Conservation (phyloP, 2,797 vertebrate genomes). For the Myiotriccus ornatus region DNA sequence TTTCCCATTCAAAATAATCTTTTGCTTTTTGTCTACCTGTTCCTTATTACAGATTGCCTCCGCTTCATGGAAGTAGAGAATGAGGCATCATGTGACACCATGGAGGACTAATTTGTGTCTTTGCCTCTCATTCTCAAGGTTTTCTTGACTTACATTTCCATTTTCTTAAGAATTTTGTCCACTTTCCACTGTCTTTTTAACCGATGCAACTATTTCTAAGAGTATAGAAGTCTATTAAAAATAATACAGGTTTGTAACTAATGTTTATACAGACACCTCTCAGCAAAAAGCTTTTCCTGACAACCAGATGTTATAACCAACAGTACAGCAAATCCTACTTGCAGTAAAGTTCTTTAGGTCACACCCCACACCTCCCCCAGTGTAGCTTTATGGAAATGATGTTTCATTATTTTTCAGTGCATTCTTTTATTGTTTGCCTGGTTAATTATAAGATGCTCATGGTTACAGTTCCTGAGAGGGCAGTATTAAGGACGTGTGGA, state of each 20-base stretch:
- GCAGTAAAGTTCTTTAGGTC: background rate
- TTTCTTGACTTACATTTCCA: background rate
- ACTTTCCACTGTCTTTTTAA: background rate
- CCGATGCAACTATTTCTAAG: background rate
- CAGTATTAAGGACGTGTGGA: background rate
- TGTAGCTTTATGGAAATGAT: background rate
- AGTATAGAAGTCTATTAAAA: background rate
- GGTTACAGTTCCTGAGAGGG: background rate
- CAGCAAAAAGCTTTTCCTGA: background rate
- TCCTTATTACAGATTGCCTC: background rate
- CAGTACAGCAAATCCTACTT: background rate
- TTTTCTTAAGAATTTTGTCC: background rate
- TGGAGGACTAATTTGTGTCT: background rate
- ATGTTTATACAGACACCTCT: background rate
- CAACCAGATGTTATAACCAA: background rate
- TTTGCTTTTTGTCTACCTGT: background rate
- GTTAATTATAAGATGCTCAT: background rate
- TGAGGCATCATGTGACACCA: background rate
- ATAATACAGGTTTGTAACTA: background rate
- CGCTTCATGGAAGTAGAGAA: background rate
- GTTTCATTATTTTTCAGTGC: background rate
- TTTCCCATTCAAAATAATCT: background rate
- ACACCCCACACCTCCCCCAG: rapidly evolving
- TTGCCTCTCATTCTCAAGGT: background rate
- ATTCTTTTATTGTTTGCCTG: background rate